Conservation (phyloP, 1,140 invertebrate genomes). For the Mesaphorura yosii region DNA sequence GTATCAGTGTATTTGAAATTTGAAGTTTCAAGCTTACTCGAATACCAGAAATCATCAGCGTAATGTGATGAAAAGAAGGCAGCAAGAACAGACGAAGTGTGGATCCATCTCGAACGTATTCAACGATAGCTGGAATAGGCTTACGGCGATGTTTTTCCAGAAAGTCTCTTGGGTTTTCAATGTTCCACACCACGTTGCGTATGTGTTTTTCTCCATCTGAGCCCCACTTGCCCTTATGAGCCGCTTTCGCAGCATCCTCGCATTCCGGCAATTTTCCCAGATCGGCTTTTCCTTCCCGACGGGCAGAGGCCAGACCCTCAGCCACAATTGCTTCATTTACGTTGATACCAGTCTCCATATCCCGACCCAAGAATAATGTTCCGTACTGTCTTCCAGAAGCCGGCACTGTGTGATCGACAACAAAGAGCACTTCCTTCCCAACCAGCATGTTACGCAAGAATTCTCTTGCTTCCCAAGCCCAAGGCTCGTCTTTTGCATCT, state of each 20-base stretch:
- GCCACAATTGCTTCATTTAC: conserved; percentile 71
- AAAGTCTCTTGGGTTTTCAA: conserved; percentile 70
- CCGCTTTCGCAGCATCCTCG: conserved; percentile 79
- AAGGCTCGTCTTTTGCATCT: conserved; percentile 37
- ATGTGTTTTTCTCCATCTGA: conserved; percentile 49
- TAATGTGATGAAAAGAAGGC: conserved; percentile 77
- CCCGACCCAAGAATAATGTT: conserved; percentile 70
- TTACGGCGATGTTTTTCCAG: conserved; percentile 68
- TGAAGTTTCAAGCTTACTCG: conserved; percentile 43
- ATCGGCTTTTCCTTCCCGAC: conserved; percentile 57
- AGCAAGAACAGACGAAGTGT: conserved; percentile 80
- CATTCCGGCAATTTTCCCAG: conserved; percentile 60
- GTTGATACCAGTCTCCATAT: conserved; percentile 63
- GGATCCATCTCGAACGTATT: conserved; percentile 92
- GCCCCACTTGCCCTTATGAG: conserved; percentile 74
- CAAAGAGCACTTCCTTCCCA: conserved; percentile 74
- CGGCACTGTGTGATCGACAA: conserved; percentile 39
- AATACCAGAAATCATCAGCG: conserved; percentile 88
- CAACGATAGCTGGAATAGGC: conserved; percentile 75
- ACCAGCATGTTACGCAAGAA: conserved; percentile 83
- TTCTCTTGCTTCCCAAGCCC: conserved; percentile 91
- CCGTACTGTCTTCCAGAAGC: conserved; percentile 71
- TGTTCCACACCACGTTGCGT: conserved; percentile 71
- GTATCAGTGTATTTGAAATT: not conserved
- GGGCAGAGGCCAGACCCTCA: conserved; percentile 76